These are phyloP conservation scores for Leptocoma aspasia DNA, from an alignment of 2,113 vertebrate species.

Conservation along the genomic window DNA sequence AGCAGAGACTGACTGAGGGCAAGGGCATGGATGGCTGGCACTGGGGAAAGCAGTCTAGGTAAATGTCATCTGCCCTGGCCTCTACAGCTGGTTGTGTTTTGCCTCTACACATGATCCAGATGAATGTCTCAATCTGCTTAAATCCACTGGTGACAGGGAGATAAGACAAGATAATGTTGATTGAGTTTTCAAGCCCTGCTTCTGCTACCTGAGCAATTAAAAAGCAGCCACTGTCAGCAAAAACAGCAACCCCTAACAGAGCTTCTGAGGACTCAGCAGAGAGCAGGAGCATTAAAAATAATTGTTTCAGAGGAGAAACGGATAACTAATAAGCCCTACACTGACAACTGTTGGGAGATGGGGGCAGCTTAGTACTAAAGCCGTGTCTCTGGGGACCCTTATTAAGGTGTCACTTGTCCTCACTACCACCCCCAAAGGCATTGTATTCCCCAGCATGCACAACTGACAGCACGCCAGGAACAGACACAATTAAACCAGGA, in stretches of 20 bases:
- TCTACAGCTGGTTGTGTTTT: background rate
- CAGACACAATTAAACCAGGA: background rate
- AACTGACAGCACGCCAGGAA: background rate
- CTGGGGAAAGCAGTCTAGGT: background rate
- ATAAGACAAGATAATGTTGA: background rate
- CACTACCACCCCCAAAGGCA: background rate
- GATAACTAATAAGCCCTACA: background rate
- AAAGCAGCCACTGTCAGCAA: background rate
- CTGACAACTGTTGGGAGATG: background rate
- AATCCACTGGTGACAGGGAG: background rate
- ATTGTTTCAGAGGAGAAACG: background rate
- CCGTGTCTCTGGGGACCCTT: background rate
- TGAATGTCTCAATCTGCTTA: background rate
- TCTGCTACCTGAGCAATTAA: conserved; percentile 6
- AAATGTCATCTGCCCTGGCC: background rate
- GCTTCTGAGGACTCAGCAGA: background rate
- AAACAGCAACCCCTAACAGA: background rate
- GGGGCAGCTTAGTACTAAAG: background rate
- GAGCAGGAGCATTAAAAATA: background rate
- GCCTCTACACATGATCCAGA: background rate
- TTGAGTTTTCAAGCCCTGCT: background rate
- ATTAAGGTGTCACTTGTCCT: background rate
- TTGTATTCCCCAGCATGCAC: background rate
- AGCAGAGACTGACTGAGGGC: background rate
- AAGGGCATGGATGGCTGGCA: background rate